Conservation (phyloP, 2,113 vertebrate genomes). For the Aspidoscelis tigris region DNA sequence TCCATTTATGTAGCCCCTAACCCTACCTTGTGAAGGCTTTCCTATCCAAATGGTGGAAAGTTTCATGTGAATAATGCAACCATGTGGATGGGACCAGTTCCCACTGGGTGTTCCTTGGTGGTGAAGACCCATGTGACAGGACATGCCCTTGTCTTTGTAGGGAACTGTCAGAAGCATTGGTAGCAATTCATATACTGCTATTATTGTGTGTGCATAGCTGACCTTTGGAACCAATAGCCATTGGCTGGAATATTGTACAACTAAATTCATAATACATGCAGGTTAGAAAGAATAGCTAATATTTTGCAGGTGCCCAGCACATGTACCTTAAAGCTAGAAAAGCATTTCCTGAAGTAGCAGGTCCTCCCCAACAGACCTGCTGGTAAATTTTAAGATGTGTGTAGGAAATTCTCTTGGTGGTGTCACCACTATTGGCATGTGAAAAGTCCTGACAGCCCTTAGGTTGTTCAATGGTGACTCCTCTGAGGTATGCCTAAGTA, state of each 20-base stretch:
- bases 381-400: too few species aligned
- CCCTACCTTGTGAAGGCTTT: background rate
- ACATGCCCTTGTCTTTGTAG: too few species aligned
- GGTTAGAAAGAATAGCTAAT: background rate
- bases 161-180: background rate
- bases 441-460: too few species aligned
- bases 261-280: background rate
- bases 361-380: too few species aligned
- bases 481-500: too few species aligned
- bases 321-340: background rate
- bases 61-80: background rate
- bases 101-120: background rate
- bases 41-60: background rate
- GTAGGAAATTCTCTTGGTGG: too few species aligned
- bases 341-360: background rate
- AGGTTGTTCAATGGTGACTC: too few species aligned
- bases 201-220: background rate
- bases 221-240: background rate
- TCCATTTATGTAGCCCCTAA: background rate
- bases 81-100: background rate
- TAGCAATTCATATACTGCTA: background rate
- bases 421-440: too few species aligned
- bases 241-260: background rate
- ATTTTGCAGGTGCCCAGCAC: background rate
- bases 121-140: background rate